phyloP scores from a whole-genome alignment of 1,140 invertebrate species.

The Onthophagus taurus region DNA sequence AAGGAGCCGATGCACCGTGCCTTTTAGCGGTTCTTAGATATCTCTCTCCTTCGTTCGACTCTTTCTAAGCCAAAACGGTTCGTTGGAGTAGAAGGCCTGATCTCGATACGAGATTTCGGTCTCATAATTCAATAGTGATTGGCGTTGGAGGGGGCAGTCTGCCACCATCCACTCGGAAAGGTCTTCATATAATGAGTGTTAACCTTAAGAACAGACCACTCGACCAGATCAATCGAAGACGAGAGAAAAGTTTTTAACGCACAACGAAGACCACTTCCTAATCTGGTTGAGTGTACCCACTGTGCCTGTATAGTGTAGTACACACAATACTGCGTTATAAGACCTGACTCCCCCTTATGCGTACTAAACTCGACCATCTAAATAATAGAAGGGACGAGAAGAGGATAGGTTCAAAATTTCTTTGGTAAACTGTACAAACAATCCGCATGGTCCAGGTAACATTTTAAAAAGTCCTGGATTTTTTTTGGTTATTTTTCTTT shows the following conservation, averaged over 20 bases:
- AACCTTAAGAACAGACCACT: conserved; percentile 22
- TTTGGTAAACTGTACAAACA: conserved; percentile 18
- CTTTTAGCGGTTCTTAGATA: too few relatives aligned
- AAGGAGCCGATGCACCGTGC: too few relatives aligned
- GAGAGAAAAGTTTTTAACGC: too few relatives aligned
- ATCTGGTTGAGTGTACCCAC: conserved; percentile 15
- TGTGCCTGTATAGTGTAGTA: conserved; percentile 21
- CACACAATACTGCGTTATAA: conserved; percentile 20
- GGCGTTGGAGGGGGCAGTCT: conserved; percentile 15
- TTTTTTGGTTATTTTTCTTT: conserved; percentile 13
- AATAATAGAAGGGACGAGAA: conserved; percentile 8
- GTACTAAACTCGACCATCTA: conserved; percentile 16
- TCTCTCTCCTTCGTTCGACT: too few relatives aligned
- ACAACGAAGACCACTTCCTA: too few relatives aligned
- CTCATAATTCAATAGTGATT: conserved; percentile 18
- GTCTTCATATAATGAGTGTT: conserved; percentile 27
- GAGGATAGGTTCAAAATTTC: conserved; percentile 5
- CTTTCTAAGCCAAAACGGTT: too few relatives aligned
- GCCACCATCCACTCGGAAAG: conserved; percentile 21
- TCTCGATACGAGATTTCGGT: conserved; percentile 11
- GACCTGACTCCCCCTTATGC: conserved; percentile 18
- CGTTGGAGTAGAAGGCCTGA: too few relatives aligned
- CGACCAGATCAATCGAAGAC: background rate
- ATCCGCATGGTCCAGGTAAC: conserved; percentile 23
- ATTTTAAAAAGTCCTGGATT: conserved; percentile 21